Evolutionary conservation across 2,888 invertebrate genomes (phyloP).

Genomic region (Caenorhabditis auriculariae): DNA sequence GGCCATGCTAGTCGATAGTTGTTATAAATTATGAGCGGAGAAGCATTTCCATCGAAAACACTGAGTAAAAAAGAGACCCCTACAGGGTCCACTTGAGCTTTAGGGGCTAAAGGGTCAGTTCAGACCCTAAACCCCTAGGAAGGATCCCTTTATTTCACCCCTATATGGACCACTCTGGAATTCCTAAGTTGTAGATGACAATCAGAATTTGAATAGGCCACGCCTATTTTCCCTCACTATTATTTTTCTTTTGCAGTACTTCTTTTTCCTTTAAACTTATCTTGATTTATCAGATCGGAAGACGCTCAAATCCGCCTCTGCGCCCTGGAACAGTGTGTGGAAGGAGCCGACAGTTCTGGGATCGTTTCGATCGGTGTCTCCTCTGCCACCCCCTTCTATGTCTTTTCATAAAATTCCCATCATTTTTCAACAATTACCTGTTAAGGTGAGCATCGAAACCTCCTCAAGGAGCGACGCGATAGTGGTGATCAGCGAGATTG

Average conservation of each 20-base stretch:
- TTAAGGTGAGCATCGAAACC: constrained; percentile 29
- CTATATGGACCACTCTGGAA: no score
- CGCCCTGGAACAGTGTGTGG: constrained; percentile 39
- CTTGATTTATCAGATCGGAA: constrained; percentile 39
- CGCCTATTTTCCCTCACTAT: not conserved
- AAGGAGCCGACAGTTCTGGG: constrained; percentile 27
- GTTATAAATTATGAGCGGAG: no score
- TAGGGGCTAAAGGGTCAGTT: no score
- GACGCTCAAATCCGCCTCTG: constrained; percentile 39
- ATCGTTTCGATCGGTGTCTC: constrained; percentile 27
- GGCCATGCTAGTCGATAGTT: no score
- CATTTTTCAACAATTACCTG: not conserved
- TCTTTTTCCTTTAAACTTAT: no score
- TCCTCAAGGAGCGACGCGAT: constrained; percentile 35
- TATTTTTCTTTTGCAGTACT: no score
- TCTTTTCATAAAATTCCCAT: constrained; percentile 5
- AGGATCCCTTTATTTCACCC: no score
- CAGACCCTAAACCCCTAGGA: no score
- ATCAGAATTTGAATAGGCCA: not conserved
- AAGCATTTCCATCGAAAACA: no score
- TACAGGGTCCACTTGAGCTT: no score
- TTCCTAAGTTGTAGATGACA: no score
- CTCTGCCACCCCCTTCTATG: constrained; percentile 40
- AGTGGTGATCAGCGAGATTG: constrained; percentile 45
- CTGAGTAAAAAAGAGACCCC: no score